Evolutionary conservation across 2,113 vertebrate species (phyloP).

Genomic region (Syngnathus floridae): DNA sequence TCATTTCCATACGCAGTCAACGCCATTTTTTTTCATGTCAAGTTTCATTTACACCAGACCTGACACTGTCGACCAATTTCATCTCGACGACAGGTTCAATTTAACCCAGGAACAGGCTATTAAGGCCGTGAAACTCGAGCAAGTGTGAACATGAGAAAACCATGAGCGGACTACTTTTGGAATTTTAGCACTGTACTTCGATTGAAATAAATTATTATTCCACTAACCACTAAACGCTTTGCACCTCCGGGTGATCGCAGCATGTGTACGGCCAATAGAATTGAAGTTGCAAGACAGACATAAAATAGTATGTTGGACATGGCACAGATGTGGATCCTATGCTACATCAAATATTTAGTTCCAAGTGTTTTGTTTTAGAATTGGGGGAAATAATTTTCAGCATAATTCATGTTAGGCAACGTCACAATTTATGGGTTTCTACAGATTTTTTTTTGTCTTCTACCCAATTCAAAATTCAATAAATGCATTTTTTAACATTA

Average conservation of each 20-base stretch:
- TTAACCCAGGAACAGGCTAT: conserved; percentile 3
- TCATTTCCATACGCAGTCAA: conserved; percentile 42
- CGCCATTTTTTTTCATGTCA: conserved; percentile 18
- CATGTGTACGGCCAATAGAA: background rate
- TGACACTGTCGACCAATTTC: conserved; percentile 11
- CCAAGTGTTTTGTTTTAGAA: background rate
- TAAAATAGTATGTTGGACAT: background rate
- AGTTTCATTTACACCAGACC: conserved; percentile 23
- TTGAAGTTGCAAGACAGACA: background rate
- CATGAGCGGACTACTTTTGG: background rate
- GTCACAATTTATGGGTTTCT: background rate
- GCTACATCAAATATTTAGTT: background rate
- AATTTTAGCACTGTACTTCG: background rate
- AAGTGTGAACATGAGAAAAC: background rate
- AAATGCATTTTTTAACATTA: background rate
- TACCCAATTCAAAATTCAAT: background rate
- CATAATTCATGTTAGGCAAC: background rate
- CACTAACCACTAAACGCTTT: background rate
- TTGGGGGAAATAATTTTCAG: background rate
- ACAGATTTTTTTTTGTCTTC: background rate
- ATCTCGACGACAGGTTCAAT: background rate
- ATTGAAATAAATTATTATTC: background rate
- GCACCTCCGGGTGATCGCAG: background rate
- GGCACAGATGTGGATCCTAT: too few species aligned
- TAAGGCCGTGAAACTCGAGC: conserved; percentile 2